Evolutionary conservation across 2,797 vertebrate genomes (phyloP).

Genomic region (Sebastes kiyomatsui): DNA sequence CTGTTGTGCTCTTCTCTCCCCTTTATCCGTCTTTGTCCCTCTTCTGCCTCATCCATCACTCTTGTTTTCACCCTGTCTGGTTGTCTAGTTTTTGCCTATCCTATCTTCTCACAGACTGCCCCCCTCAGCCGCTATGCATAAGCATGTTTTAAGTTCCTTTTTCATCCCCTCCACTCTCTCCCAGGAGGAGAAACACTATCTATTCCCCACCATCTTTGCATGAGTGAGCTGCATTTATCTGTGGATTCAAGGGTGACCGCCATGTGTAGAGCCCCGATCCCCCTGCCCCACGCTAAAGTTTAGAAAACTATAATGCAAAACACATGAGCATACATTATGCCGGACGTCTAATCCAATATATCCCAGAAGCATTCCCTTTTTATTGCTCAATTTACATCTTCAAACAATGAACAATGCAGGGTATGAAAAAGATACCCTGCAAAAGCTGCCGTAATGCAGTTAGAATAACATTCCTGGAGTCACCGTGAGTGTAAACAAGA

Average conservation of each 20-base stretch:
- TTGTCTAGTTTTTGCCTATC: slow-evolving; percentile 59
- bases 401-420: slow-evolving; percentile 60
- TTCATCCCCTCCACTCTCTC: slow-evolving; percentile 13
- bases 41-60: slow-evolving; percentile 71
- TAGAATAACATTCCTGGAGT: slow-evolving; percentile 65
- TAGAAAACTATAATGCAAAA: slow-evolving; percentile 57
- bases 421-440: slow-evolving; percentile 57
- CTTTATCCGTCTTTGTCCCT: slow-evolving; percentile 64
- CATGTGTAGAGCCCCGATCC: slow-evolving; percentile 42
- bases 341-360: slow-evolving; percentile 72
- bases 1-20: slow-evolving; percentile 50
- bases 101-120: slow-evolving; percentile 52
- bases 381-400: slow-evolving; percentile 69
- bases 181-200: slow-evolving; percentile 53
- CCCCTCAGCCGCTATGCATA: slow-evolving; percentile 30
- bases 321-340: slow-evolving; percentile 57
- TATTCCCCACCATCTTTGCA: slow-evolving; percentile 57
- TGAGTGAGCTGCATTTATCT: slow-evolving; percentile 60
- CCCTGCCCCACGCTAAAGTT: slow-evolving; percentile 43
- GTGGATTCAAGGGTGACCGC: slow-evolving; percentile 57
- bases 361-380: slow-evolving; percentile 62
- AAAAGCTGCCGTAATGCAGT: slow-evolving; percentile 47
- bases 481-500: slow-evolving; percentile 60
- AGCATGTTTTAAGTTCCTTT: slow-evolving; percentile 38
- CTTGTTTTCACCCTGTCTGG: slow-evolving; percentile 59